Percentiles rank a stretch among this genome's conserved stretches.
Conservation (phyloP, 2,797 vertebrate genomes). For the Spheniscus humboldti region DNA sequence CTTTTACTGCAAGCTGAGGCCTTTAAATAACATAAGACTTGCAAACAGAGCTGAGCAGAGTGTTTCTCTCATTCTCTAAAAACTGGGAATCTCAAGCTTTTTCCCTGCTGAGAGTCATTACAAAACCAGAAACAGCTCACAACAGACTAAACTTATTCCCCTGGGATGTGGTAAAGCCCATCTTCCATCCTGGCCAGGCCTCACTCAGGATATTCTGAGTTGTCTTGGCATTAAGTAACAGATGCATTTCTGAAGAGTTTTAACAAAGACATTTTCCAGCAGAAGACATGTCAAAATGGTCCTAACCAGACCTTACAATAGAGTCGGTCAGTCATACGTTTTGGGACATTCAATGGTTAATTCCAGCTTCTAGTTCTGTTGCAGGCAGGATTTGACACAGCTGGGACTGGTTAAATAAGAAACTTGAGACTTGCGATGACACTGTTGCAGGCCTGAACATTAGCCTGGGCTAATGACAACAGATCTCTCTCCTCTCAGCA, state of each 20-base stretch:
- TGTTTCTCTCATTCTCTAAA: background rate
- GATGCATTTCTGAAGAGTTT: background rate
- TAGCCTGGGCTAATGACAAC: background rate
- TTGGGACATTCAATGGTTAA: constrained; percentile 28
- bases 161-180: background rate
- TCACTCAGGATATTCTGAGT: background rate
- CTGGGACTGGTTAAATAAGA: constrained; percentile 43
- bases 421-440: constrained; percentile 23
- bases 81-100: background rate
- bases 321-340: background rate
- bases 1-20: background rate
- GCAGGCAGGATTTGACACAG: constrained; percentile 22
- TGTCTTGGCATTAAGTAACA: background rate
- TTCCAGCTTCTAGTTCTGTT: background rate
- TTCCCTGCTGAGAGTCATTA: background rate
- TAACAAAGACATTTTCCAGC: constrained; percentile 5
- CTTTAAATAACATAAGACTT: background rate
- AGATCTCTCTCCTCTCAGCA: background rate
- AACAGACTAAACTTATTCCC: background rate
- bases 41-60: background rate
- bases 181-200: background rate
- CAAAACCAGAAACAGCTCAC: constrained; percentile 14
- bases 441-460: background rate
- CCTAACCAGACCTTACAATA: background rate
- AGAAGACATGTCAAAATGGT: constrained; percentile 8